Evolutionary conservation across 2,797 vertebrate species (phyloP), one percentile per base, ranked within the genome.

Genomic region (Xerus rutilus): DNA sequence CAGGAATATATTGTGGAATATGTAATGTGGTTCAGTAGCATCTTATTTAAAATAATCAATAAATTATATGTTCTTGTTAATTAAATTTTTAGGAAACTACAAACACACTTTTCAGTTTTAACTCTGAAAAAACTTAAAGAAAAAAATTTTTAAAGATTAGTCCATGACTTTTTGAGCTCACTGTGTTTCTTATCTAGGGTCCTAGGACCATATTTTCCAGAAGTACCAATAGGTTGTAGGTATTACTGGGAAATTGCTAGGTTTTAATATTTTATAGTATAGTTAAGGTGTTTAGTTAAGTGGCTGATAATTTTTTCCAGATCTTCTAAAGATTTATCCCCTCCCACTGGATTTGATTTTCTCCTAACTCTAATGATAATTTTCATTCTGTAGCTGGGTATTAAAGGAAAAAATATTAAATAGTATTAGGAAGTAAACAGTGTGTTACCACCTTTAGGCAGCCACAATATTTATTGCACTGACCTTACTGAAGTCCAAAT

Each of bases 21-120:
- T 89, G 45, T 72, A 45, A 78, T 69, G n/a, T 83, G 45, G 20
- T 82, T 49, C 7, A 64, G 9, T 47, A 3, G 23, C 59, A 65
- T 9, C 67, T 59, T 78, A 78, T 23, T 35, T 86, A 83, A 96
- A 95, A 59, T 69, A 72, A 28, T 49, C 59, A 79, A 39, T 32
- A 59, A 59, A 59, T 59, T 59, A 59, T n/a, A 12, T 89, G 13
- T 76, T 96, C 49, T 82, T 95, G n/a, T 73, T 83, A 64, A 77
- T 87, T 84, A 89, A 92, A 77, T 86, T 84, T 89, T 74, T 73
- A 83, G 52, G n/a, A 43, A 94, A 76, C 20, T 45, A 18, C 74
- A 7, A 94, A 86, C 14, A 69, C 7, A 57, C 35, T 39, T 91
- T 69, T 64, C 25, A 77, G 21, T 79, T 89, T 95, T 89, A 93